Evolutionary conservation across 2,797 vertebrate genomes (phyloP), one percentile per base, ranked within the genome.

Genomic region (Clamator glandarius): DNA sequence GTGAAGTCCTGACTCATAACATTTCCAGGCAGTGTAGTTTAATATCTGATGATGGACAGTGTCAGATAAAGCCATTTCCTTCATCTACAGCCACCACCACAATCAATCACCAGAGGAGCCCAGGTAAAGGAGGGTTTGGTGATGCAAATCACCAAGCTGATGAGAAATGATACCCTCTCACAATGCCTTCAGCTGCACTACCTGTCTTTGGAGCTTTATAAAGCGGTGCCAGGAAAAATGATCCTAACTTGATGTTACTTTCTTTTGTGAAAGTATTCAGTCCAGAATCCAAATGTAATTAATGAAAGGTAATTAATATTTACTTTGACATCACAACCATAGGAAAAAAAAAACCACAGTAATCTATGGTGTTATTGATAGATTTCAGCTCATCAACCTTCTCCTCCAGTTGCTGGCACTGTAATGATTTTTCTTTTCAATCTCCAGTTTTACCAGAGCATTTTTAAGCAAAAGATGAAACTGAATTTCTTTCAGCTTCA

Each of bases 191-290:
- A 31, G 46, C 59, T 7, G 15, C 9, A 26, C 31, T 11, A 26
- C 46, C 50, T 21, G 48, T 23, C 39, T 57, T 13, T 3, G 29
- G 25, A 58, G 67, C 42, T 29, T 15, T 7, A 6, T 2, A 23
- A 20, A 36, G 42, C 50, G 20, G 8, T 2, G 21, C 31, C 13
- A 1, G 42, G 13, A 4, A 42, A 29, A 15, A 52, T 14, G 5
- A 10, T 4, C 57, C 31, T 19, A 23, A 11, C 44, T n/a, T 2
- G 0, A 1, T 18, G 55, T 12, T 4, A 5, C 8, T 5, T 19
- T 11, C 33, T n/a, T n/a, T 17, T 51, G 21, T 3, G 61, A 21
- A 74, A 72, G 10, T 35, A 31, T 11, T 51, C 66, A 16, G 61
- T 16, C 50, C 75, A 15, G 48, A 51, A 55, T 42, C 26, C 54